Base-by-base conservation (phyloP, 2,113 vertebrate species). In the mouse (Mus musculus) region DNA sequence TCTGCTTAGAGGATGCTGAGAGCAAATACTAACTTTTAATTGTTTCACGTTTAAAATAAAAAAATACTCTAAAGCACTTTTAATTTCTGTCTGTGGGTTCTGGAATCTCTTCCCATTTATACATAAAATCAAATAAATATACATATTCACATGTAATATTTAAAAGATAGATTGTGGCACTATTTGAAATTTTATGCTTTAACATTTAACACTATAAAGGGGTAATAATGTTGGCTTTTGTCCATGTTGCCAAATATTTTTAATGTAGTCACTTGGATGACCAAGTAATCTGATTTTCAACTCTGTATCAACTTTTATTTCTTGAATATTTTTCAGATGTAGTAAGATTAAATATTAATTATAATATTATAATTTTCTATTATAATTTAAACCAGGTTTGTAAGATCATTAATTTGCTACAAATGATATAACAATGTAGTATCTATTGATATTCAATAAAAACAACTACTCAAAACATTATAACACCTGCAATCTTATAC, bases 121-220 rank as follows among this genome's bases (percentile, higher is more conserved):
- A 81, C 17, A 92, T 61, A 92, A 90, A 90, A 59, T 91, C 54
- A 19, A 56, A 81, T 81, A 75, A 95, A 42, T 11, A 86, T 42
- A 91, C 3, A 46, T 36, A 76, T 49, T 49, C 20, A 75, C 22
- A 2, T 86, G 39, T n/a, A 81, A 24, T 59, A 81, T 20, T n/a
- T n/a, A 81, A 59, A 59, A 81, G 19, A 22, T 42, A 86, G 20
- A 78, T n/a, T 63, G n/a, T 72, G 59, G 33, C 16, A 78, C 54
- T 65, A 75, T 49, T 90, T 88, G 4, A 90, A 95, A 95, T 76
- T 54, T 84, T 92, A 75, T 88, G 36, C 71, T 95, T 69, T 42
- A 87, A 12, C 46, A 88, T 94, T 94, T 81, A 46, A 69, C 6
- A 22, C 71, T 96, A 16, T 88, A 85, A 93, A 86, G 2, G 71